phyloP scores from a whole-genome alignment of 2,797 vertebrate species.

The Takifugu ocellatus region DNA sequence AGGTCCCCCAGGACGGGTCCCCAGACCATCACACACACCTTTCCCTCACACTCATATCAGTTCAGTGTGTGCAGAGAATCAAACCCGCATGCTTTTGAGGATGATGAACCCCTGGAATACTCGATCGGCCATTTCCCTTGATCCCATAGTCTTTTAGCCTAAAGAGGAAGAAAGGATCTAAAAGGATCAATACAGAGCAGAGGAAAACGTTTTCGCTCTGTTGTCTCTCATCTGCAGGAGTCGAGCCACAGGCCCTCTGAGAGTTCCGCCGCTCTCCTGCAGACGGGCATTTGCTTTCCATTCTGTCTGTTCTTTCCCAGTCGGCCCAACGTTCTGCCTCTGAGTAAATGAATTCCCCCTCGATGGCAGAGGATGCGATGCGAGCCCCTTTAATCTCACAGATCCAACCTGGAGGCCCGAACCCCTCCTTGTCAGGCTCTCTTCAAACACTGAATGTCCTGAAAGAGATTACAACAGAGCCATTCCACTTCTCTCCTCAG shows the following conservation, averaged over 20 bases:
- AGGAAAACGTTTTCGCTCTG: conserved; percentile 16
- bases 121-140: neutral
- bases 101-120: too few species aligned
- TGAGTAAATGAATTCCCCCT: conserved; percentile 72
- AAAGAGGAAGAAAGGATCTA: conserved; percentile 15
- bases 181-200: too few species aligned
- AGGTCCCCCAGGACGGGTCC: too few species aligned
- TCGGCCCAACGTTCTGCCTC: conserved; percentile 54
- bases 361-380: conserved; percentile 68
- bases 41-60: too few species aligned
- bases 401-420: conserved; percentile 70
- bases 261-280: conserved; percentile 60
- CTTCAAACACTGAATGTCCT: conserved; percentile 76
- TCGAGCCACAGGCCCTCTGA: conserved; percentile 48
- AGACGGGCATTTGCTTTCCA: conserved; percentile 58
- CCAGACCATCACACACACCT: too few species aligned
- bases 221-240: conserved; percentile 18
- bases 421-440: conserved; percentile 60
- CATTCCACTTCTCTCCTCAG: conserved; percentile 32
- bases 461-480: conserved; percentile 58
- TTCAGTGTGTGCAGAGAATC: too few species aligned
- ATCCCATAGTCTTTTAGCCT: conserved; percentile 11
- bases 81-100: too few species aligned
- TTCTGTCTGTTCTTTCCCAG: conserved; percentile 56
- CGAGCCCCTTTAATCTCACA: conserved; percentile 74